A percentile compares a stretch with the other conserved stretches of the same genome.
phyloP scores from a whole-genome alignment of 2,113 vertebrate genomes.

The Psammodynastes pulverulentus region DNA sequence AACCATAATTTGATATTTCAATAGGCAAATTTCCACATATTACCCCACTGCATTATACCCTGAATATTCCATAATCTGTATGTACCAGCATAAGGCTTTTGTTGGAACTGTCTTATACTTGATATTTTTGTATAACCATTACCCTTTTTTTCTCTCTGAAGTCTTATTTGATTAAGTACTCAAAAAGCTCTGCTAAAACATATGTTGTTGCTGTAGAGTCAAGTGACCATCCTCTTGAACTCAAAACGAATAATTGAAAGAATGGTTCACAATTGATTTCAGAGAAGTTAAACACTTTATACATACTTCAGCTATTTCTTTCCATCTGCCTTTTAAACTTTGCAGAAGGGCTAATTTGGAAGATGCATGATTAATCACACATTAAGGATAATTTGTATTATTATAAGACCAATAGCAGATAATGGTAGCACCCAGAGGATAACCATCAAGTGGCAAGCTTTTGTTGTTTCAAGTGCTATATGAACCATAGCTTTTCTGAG shows the following conservation, averaged over 20 bases:
- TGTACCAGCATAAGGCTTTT: neutral
- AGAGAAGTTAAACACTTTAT: conserved; percentile 22
- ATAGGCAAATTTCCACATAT: neutral
- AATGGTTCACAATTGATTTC: conserved; percentile 39
- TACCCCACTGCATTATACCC: conserved; percentile 6
- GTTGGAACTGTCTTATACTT: conserved; percentile 54
- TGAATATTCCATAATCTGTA: conserved; percentile 13
- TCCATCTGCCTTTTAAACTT: conserved; percentile 38
- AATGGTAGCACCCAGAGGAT: conserved; percentile 20
- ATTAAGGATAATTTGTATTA: conserved; percentile 23
- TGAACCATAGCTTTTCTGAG: conserved; percentile 11
- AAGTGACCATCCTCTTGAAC: conserved; percentile 49
- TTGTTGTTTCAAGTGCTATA: conserved; percentile 27
- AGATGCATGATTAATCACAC: conserved; percentile 43
- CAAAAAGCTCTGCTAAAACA: conserved; percentile 52
- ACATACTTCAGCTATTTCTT: neutral
- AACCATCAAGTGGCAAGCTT: conserved; percentile 24
- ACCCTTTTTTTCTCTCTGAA: conserved; percentile 48
- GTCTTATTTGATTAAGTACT: conserved; percentile 60
- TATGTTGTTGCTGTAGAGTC: conserved; percentile 21
- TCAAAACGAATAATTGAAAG: conserved; percentile 29
- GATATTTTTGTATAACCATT: conserved; percentile 57
- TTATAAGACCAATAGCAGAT: conserved; percentile 25
- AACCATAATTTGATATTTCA: conserved; percentile 30
- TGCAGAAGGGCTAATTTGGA: conserved; percentile 40